Evolutionary conservation across 2,113 vertebrate species (phyloP).

Genomic region (Neopipo cinnamomea): DNA sequence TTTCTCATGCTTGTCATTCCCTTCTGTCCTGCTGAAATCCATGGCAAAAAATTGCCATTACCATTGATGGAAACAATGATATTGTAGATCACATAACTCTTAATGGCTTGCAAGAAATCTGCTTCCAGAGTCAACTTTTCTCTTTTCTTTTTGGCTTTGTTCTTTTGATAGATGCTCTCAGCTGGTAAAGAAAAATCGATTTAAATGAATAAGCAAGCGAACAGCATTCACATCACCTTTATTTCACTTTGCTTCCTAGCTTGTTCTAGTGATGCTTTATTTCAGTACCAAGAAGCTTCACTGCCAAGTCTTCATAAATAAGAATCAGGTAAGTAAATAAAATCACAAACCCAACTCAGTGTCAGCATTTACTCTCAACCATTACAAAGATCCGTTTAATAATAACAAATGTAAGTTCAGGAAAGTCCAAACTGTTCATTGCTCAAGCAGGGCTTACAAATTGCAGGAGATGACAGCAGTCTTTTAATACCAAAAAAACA

Average conservation of each 20-base stretch:
- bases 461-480: not conserved
- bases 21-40: not conserved
- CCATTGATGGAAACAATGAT: not conserved
- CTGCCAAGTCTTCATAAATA: conserved; percentile 30
- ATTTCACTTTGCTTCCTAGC: conserved; percentile 33
- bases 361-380: not conserved
- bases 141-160: conserved; percentile 6
- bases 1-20: not conserved
- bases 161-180: conserved; percentile 21
- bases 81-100: not conserved
- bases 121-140: not conserved
- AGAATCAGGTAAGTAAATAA: conserved; percentile 45
- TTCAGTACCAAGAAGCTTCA: not conserved
- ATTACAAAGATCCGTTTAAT: not conserved
- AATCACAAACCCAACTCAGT: not conserved
- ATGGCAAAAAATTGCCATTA: not conserved
- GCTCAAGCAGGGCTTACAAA: not conserved
- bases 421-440: not conserved
- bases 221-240: conserved; percentile 33
- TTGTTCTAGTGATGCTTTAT: conserved; percentile 43
- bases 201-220: conserved; percentile 14
- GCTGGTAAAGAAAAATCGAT: not conserved
- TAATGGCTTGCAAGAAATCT: not conserved
- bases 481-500: not conserved
- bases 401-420: conserved; percentile 30